Base-by-base conservation (phyloP, 2,113 vertebrate genomes). In the Tautogolabrus adspersus region DNA sequence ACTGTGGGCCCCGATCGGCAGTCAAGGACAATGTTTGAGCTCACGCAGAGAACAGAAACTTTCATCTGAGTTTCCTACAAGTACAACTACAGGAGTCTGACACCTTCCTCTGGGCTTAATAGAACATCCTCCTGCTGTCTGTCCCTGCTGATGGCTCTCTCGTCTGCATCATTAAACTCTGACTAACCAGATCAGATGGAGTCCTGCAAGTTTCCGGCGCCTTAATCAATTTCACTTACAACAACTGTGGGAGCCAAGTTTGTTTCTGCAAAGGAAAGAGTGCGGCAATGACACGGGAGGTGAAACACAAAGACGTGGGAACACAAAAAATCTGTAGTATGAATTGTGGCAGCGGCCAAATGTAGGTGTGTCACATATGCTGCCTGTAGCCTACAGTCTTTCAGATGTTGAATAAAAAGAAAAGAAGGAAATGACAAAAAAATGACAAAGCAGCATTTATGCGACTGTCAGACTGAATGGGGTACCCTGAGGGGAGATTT, bases 111-210 rank as follows among this genome's bases (percentile, higher is more conserved):
- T 49, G 81, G 75, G 61, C 47, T 47, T 34, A 47, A 47, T 15
- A 49, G 15, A 60, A 49, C 22, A 44, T 34, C 47, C 56, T 34
- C 47, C 56, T 16, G 47, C 62, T n/a, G 21, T 60, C 37, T 38
- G 63, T 46, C 26, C 16, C 23, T 26, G 52, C 71, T 69, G 47
- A 57, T 13, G 51, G 10, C 7, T 73, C 54, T 71, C 60, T 58
- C 19, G 40, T 1, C 47, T 49, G 57, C 58, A 19, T 72, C 54
- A 75, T 72, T 79, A 64, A 75, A 72, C 66, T 62, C 18, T 1
- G 15, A 69, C 58, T 73, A 79, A 79, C 68, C 75, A 71, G 64
- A 72, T 71, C 69, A 47, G 22, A 73, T 5, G 22, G 49, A 68
- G 51, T 44, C 40, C 60, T 15, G 22, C 1, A 44, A 37, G 30